Evolutionary conservation across 2,888 invertebrate species (phyloP).

Genomic region (Cinara cedri): DNA sequence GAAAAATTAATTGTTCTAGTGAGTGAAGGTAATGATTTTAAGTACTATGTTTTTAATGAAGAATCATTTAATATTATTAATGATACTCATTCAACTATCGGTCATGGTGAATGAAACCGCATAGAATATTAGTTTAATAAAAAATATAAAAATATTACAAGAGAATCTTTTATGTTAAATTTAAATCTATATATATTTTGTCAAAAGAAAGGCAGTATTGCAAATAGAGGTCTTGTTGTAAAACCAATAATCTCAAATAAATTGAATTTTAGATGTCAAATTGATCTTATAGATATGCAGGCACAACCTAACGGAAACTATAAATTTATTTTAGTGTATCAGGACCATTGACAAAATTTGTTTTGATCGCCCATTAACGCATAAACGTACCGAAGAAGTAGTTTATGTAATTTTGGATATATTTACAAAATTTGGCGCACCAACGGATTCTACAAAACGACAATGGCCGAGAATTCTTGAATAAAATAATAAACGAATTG

Average conservation of each 20-base stretch:
- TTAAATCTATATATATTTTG: neutral
- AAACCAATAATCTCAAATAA: conserved; percentile 2
- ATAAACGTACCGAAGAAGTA: neutral
- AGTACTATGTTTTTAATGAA: neutral
- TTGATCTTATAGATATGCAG: neutral
- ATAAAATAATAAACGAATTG: neutral
- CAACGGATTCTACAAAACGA: neutral
- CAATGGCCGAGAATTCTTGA: neutral
- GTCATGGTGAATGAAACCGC: neutral
- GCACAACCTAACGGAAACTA: neutral
- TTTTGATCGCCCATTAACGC: neutral
- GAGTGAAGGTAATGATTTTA: neutral
- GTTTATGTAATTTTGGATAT: neutral
- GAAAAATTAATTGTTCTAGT: neutral
- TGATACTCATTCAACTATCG: conserved; percentile 2
- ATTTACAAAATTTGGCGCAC: neutral
- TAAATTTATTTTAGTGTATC: too few relatives aligned
- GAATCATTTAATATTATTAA: conserved; percentile 10
- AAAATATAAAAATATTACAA: neutral
- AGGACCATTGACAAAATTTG: neutral
- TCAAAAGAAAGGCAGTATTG: neutral
- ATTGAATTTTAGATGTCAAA: neutral
- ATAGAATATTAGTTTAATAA: neutral
- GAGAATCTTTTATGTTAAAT: neutral
- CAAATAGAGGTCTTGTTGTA: neutral